Base-by-base conservation (phyloP, 2,797 vertebrate species). In the Myotis pilosus region DNA sequence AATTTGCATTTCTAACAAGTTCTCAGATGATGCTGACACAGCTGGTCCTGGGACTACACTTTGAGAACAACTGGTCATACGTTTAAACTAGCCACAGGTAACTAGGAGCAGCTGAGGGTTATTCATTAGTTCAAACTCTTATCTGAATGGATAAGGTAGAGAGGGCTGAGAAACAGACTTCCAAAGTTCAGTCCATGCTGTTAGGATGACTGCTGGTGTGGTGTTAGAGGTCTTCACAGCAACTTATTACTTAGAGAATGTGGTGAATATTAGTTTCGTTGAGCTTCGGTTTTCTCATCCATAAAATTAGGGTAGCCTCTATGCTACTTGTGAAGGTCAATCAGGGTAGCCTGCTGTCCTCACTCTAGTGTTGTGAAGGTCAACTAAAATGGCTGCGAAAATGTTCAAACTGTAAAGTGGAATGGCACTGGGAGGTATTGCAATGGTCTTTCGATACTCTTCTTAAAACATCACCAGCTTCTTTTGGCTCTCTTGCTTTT, bases 1-100 rank as follows among this genome's bases (percentile, higher is more conserved):
- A 79, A 87, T 91, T 44, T 89, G 75, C 38, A 68, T 79, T 80
- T 96, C 74, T 74, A 69, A 90, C 85, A 86, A n/a, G 12, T 76
- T 69, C 81, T 94, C 47, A 66, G 25, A 60, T 38, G 49, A 57
- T 74, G 38, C 44, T 89, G 72, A 94, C 60, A 53, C 66, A 66
- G 20, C 16, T 91, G 68, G n/a, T 76, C 47, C 60, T 25, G 30
- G 44, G 69, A 57, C 15, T 36, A 25, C 41, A 83, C 72, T 95
- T 86, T 84, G 53, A 86, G 20, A 88, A 79, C 8, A 87, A 64
- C 0, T 20, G 60, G 30, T 71, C 25, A 68, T 36, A 53, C 4
- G 51, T 92, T 71, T 72, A 91, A 86, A 44, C 20, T 41, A 57
- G 33, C 51, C 89, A 81, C 55, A 83, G 64, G 84, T 71, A 87